phyloP scores from a whole-genome alignment of 2,797 vertebrate species.

The Gadopsis bispinosus region DNA sequence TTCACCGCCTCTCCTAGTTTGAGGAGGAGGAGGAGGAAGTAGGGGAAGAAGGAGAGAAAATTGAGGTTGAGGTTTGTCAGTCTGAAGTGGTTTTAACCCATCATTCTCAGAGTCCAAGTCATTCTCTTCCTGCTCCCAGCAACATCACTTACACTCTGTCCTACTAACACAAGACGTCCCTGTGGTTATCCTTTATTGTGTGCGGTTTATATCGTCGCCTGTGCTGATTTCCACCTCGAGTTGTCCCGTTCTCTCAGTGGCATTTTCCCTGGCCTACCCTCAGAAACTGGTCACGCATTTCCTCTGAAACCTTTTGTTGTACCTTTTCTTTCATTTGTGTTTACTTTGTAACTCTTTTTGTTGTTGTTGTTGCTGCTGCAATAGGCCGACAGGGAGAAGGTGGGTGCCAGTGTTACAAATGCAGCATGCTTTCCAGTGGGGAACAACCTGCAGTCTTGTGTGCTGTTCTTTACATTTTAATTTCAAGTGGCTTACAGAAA shows the following conservation, averaged over 20 bases:
- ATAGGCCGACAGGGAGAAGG: constrained; percentile 69
- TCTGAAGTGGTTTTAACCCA: constrained; percentile 25
- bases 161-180: constrained; percentile 6
- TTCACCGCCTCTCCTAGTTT: constrained; percentile 66
- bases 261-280: constrained; percentile 28
- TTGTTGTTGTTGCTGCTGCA: constrained; percentile 1
- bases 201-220: constrained; percentile 22
- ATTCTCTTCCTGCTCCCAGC: constrained; percentile 20
- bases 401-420: constrained; percentile 53
- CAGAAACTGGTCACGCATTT: constrained; percentile 11
- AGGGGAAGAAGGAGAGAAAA: constrained; percentile 66
- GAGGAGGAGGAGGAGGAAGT: constrained; percentile 74
- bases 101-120: constrained; percentile 5
- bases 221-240: constrained; percentile 31
- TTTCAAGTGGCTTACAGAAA: not conserved
- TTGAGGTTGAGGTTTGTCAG: constrained; percentile 79
- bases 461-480: not conserved
- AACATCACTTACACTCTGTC: constrained; percentile 20
- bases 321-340: constrained; percentile 23
- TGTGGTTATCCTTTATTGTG: constrained; percentile 28
- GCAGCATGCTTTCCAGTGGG: not conserved
- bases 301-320: not conserved
- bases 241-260: constrained; percentile 1
- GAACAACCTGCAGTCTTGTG: constrained; percentile 5
- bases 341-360: constrained; percentile 29